Base-by-base conservation (phyloP, 2,797 vertebrate genomes). In the Urosaurus nigricauda region DNA sequence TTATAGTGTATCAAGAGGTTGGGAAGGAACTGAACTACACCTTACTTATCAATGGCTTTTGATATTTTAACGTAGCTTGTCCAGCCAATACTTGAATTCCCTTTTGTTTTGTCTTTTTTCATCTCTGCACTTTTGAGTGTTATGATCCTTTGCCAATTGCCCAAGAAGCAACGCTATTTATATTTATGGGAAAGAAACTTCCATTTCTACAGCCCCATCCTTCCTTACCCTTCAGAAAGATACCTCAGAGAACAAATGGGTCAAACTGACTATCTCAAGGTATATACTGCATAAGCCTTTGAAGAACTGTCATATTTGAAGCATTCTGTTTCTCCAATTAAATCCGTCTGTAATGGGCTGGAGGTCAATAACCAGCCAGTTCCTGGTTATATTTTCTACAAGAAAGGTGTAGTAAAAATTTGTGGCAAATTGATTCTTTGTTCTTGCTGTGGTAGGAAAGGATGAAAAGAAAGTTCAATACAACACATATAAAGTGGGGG, bases 1-100 rank as follows among this genome's bases (percentile, higher is more conserved):
- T 92, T 92, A 85, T 71, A 91, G 74, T 68, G 84, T 88, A 95
- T 95, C 87, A 94, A 92, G 94, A 92, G 84, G 77, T 87, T 92
- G 90, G 85, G 81, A 89, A 92, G 85, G 60, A 91, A 92, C 43
- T 90, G 89, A 92, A 87, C 81, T 90, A 84, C 82, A 95, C 86
- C 91, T 93, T 88, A 91, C 80, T 93, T 88, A 83, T 91, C 8
- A 0, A 77, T 75, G 43, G 79, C 84, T 83, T 94, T 96, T 95
- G 93, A 90, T 94, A 95, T 93, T 96, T 94, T 93, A 91, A 89
- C 90, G 83, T 84, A 89, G 53, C 1, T 0, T 47, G 5, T 80
- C 91, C 79, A 51, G 51, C n/a, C 89, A 56, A 68, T 83, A 29
- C n/a, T 87, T 88, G 43, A 0, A 26, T 73, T 81, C 70, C 75